Percentiles rank a stretch among this genome's conserved stretches.
phyloP scores from a whole-genome alignment of 2,797 vertebrate genomes.

The Chrysocyon brachyurus region DNA sequence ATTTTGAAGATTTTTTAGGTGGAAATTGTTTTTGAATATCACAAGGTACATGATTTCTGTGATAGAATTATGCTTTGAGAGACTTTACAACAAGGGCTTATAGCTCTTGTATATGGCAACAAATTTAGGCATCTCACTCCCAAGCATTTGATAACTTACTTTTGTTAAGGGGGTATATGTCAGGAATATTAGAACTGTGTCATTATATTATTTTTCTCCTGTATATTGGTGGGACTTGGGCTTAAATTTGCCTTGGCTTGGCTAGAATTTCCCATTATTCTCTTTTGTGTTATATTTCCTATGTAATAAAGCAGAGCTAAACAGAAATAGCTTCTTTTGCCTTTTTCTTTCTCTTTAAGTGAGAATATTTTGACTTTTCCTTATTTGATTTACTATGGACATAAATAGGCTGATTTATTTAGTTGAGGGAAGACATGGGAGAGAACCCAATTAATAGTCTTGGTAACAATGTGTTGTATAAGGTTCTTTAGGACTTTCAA shows the following conservation, averaged over 20 bases:
- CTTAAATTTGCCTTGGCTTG: neutral
- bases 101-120: neutral
- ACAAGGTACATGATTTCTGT: neutral
- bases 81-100: neutral
- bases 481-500: neutral
- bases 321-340: neutral
- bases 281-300: neutral
- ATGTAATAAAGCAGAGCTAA: neutral
- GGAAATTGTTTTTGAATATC: neutral
- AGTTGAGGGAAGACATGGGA: neutral
- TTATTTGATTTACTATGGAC: neutral
- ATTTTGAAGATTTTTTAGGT: neutral
- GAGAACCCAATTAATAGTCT: neutral
- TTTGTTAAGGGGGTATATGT: neutral
- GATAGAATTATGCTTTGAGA: neutral
- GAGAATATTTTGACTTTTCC: neutral
- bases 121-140: neutral
- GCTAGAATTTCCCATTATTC: neutral
- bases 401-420: neutral
- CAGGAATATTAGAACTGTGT: neutral
- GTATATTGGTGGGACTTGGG: fast-evolving
- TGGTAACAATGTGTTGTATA: neutral
- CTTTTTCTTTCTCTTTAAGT: neutral
- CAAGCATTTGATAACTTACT: neutral
- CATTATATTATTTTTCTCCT: neutral